These are phyloP conservation scores for fruit fly (Drosophila melanogaster) DNA, from an alignment of 1,140 invertebrate species.

Conservation along the genomic window Release_6_plus_ISO1_MT NT_033779.5:3051001-3051500, in stretches of 20 bases:
- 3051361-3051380: slow-evolving; percentile 84
- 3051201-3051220: slow-evolving; percentile 88
- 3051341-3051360: slow-evolving; percentile 87
- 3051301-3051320: slow-evolving; percentile 86
- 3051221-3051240: slow-evolving; percentile 91
- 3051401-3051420: slow-evolving; percentile 72
- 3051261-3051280: slow-evolving; percentile 89
- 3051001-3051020: slow-evolving; percentile 86
- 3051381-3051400: slow-evolving; percentile 81
- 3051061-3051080: slow-evolving; percentile 96
- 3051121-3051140: slow-evolving; percentile 92
- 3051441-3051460: slow-evolving; percentile 86
- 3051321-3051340: slow-evolving; percentile 88
- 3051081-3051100: slow-evolving; percentile 94
- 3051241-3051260: slow-evolving; percentile 89
- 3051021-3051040: slow-evolving; percentile 90
- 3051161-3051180: slow-evolving; percentile 72
- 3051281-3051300: slow-evolving; percentile 86
- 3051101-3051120: slow-evolving; percentile 89
- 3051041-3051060: slow-evolving; percentile 92
- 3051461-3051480: slow-evolving; percentile 88
- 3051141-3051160: slow-evolving; percentile 91
- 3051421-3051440: slow-evolving; percentile 87
- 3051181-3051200: slow-evolving; percentile 86
- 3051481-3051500: slow-evolving; percentile 87